A percentile compares a stretch with the other conserved stretches of the same genome.
Conservation (phyloP, 1,140 invertebrate species). For the Magallana gigas region DNA sequence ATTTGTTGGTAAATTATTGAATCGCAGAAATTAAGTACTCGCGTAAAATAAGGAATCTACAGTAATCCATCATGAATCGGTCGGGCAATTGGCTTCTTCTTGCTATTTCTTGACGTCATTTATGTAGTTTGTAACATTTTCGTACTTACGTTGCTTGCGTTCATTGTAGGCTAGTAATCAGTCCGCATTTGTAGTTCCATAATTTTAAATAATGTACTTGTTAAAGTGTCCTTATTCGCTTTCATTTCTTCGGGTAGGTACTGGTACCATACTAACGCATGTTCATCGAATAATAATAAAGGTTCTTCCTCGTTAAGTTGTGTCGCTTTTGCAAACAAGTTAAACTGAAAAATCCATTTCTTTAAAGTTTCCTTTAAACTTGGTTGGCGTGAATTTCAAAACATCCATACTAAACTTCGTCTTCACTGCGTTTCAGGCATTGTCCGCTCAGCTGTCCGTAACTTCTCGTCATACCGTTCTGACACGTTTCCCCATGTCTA, state of each 20-base stretch:
- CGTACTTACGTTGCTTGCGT: background rate
- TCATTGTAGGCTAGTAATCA: background rate
- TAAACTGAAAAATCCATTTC: constrained; percentile 1
- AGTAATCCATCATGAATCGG: no score
- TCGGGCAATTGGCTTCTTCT: no score
- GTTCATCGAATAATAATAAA: background rate
- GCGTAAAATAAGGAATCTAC: no score
- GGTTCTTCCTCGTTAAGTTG: background rate
- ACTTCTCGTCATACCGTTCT: background rate
- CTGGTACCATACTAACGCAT: constrained; percentile 1
- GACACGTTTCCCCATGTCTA: background rate
- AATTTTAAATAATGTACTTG: background rate
- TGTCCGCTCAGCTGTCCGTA: background rate
- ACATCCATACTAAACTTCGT: background rate
- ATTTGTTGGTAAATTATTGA: no score
- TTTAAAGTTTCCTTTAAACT: background rate
- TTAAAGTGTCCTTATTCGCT: no score
- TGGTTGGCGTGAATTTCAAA: background rate
- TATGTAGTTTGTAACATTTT: no score
- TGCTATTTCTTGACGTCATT: no score
- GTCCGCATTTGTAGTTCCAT: background rate
- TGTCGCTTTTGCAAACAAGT: background rate
- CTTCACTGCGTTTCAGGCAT: background rate
- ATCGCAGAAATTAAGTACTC: no score
- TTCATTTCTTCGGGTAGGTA: no score